Evolutionary conservation across 2,888 invertebrate species (phyloP).

Genomic region (Chrysina gloriosa): DNA sequence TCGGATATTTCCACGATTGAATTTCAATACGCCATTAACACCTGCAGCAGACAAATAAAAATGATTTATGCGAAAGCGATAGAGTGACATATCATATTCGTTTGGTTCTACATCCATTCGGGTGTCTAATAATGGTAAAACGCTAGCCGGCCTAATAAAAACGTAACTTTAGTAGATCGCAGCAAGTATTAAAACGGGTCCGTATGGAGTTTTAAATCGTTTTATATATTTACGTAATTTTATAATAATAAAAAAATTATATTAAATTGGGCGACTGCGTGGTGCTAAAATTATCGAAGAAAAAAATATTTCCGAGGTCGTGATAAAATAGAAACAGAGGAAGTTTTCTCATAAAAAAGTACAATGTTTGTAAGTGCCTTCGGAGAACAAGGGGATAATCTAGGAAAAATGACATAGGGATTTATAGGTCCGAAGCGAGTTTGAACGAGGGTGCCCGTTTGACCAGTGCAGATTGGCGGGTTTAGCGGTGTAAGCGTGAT

Average conservation of each 20-base stretch:
- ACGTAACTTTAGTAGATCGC: not conserved
- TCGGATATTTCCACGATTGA: slow-evolving; percentile 5
- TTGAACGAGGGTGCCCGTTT: slow-evolving; percentile 57
- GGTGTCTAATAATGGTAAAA: slow-evolving; percentile 24
- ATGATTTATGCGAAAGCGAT: slow-evolving; percentile 6
- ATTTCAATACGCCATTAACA: slow-evolving; percentile 27
- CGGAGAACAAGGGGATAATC: slow-evolving; percentile 59
- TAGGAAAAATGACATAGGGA: slow-evolving; percentile 57
- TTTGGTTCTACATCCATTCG: slow-evolving; percentile 16
- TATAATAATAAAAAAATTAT: slow-evolving; percentile 5
- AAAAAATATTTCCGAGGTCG: slow-evolving; percentile 11
- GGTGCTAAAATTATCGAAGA: not conserved
- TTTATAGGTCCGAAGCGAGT: slow-evolving; percentile 62
- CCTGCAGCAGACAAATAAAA: slow-evolving; percentile 19
- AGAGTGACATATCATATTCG: not conserved
- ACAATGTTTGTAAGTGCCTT: slow-evolving; percentile 64
- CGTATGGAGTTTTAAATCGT: not conserved
- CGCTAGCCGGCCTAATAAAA: slow-evolving; percentile 14
- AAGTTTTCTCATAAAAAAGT: slow-evolving; percentile 63
- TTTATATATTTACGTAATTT: not conserved
- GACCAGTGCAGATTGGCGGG: slow-evolving; percentile 63
- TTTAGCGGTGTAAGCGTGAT: slow-evolving; percentile 59
- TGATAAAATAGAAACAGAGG: slow-evolving; percentile 33
- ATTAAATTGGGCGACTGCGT: not conserved
- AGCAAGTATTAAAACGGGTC: not conserved